A percentile compares a stretch with the other conserved stretches of the same genome.
Evolutionary conservation across 1,140 invertebrate genomes (phyloP).

Genomic region (Bombus waltoni): DNA sequence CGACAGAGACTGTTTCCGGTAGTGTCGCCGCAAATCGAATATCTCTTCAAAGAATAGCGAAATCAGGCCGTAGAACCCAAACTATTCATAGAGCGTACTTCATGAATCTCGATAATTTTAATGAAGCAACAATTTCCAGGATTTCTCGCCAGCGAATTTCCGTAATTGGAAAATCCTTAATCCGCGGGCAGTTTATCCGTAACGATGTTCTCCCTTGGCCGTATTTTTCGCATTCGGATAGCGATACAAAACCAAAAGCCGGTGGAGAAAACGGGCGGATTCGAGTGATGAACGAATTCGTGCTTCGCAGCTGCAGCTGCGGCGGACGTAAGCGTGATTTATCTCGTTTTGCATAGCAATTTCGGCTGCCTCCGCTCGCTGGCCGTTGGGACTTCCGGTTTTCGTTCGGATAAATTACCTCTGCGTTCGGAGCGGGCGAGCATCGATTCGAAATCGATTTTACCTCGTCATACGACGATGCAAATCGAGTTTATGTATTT

Average conservation of each 20-base stretch:
- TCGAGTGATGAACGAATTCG: conserved; percentile 73
- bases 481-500: conserved; percentile 19
- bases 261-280: conserved; percentile 35
- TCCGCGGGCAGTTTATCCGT: not conserved
- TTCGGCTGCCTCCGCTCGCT: conserved; percentile 62
- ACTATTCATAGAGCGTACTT: not conserved
- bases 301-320: conserved; percentile 68
- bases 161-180: conserved; percentile 20
- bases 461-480: conserved; percentile 19
- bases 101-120: not conserved
- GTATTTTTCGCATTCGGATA: conserved; percentile 38
- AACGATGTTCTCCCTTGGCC: not conserved
- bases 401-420: conserved; percentile 70
- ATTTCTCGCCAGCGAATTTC: not conserved
- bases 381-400: conserved; percentile 67
- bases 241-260: conserved; percentile 28
- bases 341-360: conserved; percentile 77
- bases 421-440: conserved; percentile 46
- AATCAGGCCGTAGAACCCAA: not conserved
- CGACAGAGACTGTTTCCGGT: too few species aligned
- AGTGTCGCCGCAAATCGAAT: too few species aligned
- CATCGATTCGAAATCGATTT: conserved; percentile 62
- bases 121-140: not conserved
- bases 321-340: conserved; percentile 76
- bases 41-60: not conserved